Conservation (phyloP, 2,113 vertebrate genomes). For the Myiozetetes cayanensis region DNA sequence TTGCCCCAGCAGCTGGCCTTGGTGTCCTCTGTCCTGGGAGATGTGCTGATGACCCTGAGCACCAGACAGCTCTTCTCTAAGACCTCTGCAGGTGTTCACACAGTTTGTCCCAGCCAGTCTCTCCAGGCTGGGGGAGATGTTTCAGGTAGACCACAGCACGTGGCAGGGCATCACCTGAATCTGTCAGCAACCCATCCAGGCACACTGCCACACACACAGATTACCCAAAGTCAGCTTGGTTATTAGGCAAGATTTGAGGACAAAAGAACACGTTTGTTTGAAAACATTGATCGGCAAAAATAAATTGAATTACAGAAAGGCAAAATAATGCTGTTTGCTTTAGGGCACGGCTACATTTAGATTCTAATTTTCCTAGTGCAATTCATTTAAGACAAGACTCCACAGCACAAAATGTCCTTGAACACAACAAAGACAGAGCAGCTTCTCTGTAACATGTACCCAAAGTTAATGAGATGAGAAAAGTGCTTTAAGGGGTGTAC, state of each 20-base stretch:
- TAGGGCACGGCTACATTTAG: conserved; percentile 30
- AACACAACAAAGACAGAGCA: background rate
- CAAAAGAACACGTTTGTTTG: background rate
- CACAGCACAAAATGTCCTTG: conserved; percentile 35
- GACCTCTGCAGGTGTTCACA: background rate
- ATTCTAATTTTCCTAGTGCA: conserved; percentile 36
- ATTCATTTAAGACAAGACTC: conserved; percentile 24
- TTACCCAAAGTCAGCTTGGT: background rate
- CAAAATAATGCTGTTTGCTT: conserved; percentile 42
- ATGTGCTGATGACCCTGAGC: rapidly evolving
- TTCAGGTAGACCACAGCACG: background rate
- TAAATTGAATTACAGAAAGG: conserved; percentile 40
- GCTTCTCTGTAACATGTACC: background rate
- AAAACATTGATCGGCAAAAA: conserved; percentile 25
- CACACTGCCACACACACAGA: background rate
- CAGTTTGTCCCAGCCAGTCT: background rate
- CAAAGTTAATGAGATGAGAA: conserved; percentile 45
- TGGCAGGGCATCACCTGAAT: background rate
- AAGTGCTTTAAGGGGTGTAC: background rate
- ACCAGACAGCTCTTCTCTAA: background rate
- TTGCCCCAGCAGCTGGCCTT: background rate
- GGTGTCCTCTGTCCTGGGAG: background rate
- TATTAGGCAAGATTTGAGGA: background rate
- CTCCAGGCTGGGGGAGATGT: rapidly evolving
- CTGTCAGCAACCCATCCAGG: background rate